phyloP scores from a whole-genome alignment of 2,113 vertebrate genomes.

The Calyptommatus sinebrachiatus region DNA sequence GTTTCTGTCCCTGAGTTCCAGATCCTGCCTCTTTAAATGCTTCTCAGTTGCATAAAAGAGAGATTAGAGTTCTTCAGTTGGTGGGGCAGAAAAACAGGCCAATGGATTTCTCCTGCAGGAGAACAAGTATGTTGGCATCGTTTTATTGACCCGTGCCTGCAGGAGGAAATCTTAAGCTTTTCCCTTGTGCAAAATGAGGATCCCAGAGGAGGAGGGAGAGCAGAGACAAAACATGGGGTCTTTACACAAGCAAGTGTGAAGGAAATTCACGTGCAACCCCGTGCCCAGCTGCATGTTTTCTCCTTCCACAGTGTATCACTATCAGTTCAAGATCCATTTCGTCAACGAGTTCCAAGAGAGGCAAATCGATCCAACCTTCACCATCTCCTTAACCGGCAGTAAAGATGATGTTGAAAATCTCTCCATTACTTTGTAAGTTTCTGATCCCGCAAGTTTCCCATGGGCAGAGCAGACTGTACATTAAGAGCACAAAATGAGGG shows the following conservation, averaged over 20 bases:
- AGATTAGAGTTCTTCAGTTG: no score
- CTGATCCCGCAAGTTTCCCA: no score
- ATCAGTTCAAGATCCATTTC: constrained; percentile 90
- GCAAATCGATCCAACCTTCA: constrained; percentile 73
- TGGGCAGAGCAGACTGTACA: no score
- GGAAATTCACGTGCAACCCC: background rate
- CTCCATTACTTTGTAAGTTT: constrained; percentile 82
- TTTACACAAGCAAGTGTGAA: no score
- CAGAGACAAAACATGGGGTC: no score
- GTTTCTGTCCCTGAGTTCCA: no score
- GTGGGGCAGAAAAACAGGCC: background rate
- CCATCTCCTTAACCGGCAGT: constrained; percentile 81
- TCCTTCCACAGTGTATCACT: constrained; percentile 82
- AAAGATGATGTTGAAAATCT: constrained; percentile 78
- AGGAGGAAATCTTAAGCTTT: background rate
- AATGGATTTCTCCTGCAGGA: background rate
- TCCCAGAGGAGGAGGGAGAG: no score
- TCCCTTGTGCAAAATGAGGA: background rate
- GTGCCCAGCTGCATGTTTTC: background rate
- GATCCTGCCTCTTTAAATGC: no score
- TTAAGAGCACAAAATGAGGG: no score
- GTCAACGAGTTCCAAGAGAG: constrained; percentile 75
- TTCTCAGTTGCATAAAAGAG: no score
- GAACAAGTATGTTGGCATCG: background rate
- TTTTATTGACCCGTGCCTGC: background rate